Evolutionary conservation across 2,888 invertebrate genomes (phyloP), one percentile per base, ranked within the genome.

Genomic region (Ophioninae sp.): DNA sequence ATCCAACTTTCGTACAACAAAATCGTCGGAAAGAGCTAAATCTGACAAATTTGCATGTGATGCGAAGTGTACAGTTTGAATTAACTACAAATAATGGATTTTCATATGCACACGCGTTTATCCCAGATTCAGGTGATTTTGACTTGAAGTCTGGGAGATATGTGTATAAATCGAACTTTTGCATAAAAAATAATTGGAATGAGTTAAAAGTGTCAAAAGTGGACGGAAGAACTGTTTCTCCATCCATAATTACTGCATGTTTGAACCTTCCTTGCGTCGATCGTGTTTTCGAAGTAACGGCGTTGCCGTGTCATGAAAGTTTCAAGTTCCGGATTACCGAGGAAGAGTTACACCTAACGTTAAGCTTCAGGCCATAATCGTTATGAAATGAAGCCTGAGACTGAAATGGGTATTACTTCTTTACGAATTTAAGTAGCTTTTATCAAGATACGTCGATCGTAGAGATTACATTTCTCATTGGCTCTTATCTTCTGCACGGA

Each of bases 171-270:
- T 30, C 30, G 2, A 30, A 30, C 30, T 30, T 30, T 30, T 30
- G 30, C 30, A 30, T 30, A 30, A 30, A 30, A 30, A 30, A 30
- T 30, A 30, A 30, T 30, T 30, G 2, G 30, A 30, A 30, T 30
- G 30, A 30, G 30, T 30, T 30, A 30, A 1, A 30, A 30, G 59
- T 59, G n/a, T 59, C 73, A 44, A 69, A 21, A 69, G 44, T 59
- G 57, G 62, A 59, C 56, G 21, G 70, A 23, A 39, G 37, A 8
- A 62, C 61, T 21, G n/a, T 7, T 23, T 78, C 73, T 74, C 39
- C 50, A 50, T 64, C 50, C 50, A 50, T 83, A 83, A 83, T 83
- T 83, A 78, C 78, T 50, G 69, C 64, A 69, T 61, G 39, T 59
- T 50, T 20, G 41, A 7, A 57, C n/a, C 50, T 39, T 23, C 8